These are phyloP conservation scores for Anthophora plumipes DNA, from an alignment of 2,888 invertebrate genomes.

Conservation along the genomic window DNA sequence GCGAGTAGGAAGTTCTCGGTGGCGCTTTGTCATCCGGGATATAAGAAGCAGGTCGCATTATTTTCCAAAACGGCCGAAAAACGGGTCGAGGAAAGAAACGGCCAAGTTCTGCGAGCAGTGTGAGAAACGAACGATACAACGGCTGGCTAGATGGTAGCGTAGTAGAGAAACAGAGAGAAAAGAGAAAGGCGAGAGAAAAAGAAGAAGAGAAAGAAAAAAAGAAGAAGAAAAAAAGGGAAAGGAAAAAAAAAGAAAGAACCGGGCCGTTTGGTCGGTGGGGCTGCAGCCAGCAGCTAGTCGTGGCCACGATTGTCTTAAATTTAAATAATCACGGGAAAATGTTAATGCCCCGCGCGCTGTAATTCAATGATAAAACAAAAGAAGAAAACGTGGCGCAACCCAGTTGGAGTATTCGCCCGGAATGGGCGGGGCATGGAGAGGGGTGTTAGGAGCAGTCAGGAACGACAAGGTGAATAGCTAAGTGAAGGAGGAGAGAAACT, in stretches of 20 bases:
- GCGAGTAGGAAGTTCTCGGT: conserved; percentile 11
- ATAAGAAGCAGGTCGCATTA: conserved; percentile 54
- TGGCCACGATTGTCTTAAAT: conserved; percentile 79
- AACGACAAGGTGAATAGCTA: conserved; percentile 47
- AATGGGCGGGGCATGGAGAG: not conserved
- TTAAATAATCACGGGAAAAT: conserved; percentile 83
- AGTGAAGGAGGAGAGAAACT: conserved; percentile 63
- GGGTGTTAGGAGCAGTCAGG: conserved; percentile 15
- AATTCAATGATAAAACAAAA: conserved; percentile 82
- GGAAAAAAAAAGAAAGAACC: not conserved
- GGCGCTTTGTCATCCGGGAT: conserved; percentile 61
- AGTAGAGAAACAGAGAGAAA: not conserved
- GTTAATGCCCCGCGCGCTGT: conserved; percentile 76
- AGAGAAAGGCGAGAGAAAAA: not conserved
- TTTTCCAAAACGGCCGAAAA: conserved; percentile 56
- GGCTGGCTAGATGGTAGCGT: not conserved
- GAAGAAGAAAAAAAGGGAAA: not conserved
- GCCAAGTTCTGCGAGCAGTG: not conserved
- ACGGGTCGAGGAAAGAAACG: conserved; percentile 23
- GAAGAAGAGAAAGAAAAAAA: conserved; percentile 14
- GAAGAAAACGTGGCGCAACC: conserved; percentile 59
- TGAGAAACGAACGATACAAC: not conserved
- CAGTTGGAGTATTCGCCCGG: conserved; percentile 42
- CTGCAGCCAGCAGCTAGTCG: conserved; percentile 61
- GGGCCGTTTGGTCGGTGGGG: not conserved